Conservation (phyloP, 2,797 vertebrate species). For the Myiothlypis chrysogaster region DNA sequence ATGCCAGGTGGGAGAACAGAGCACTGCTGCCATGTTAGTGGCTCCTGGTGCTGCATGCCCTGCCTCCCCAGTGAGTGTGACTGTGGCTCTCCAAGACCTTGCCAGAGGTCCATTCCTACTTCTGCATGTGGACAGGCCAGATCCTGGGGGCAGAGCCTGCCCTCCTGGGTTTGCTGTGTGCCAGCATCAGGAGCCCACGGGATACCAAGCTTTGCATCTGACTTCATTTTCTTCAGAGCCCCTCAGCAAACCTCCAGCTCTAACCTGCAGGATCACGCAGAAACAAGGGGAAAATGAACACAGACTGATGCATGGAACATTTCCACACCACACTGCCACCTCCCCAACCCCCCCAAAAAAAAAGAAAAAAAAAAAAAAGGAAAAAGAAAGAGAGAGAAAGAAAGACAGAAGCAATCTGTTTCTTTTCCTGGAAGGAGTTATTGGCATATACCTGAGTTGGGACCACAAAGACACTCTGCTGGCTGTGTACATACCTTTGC, state of each 20-base stretch:
- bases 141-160: neutral
- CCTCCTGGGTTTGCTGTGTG: neutral
- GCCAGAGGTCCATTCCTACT: neutral
- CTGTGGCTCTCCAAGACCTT: neutral
- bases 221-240: neutral
- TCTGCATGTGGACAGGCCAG: neutral
- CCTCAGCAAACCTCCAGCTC: neutral
- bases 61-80: neutral
- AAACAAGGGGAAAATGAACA: neutral
- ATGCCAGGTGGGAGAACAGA: neutral
- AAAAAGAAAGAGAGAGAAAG: neutral
- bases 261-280: neutral
- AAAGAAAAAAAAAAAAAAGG: neutral
- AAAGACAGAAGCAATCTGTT: neutral
- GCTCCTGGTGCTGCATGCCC: accelerated
- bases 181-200: accelerated
- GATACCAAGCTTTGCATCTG: neutral
- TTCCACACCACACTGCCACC: accelerated
- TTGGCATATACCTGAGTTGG: neutral
- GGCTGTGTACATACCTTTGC: neutral
- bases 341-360: too few relatives aligned
- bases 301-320: neutral
- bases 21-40: accelerated
- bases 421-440: neutral
- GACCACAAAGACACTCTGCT: neutral